Evolutionary conservation across 2,888 invertebrate genomes (phyloP).

Genomic region (Aleiodes testaceus): DNA sequence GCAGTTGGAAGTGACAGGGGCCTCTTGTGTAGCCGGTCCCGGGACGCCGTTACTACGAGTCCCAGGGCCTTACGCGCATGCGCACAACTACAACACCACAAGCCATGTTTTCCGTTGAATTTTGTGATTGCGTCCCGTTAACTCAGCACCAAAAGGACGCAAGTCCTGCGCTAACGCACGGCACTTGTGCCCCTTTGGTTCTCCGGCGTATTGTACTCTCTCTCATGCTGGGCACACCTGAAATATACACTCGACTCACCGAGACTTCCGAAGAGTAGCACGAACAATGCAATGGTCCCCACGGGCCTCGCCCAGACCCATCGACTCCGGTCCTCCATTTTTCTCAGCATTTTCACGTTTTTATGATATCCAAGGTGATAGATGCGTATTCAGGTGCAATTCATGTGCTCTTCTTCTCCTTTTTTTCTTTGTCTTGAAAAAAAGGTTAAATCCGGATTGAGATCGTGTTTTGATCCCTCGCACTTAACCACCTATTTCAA

Average conservation of each 20-base stretch:
- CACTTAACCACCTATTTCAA: slow-evolving; percentile 9
- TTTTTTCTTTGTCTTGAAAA: background rate
- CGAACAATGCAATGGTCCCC: slow-evolving; percentile 48
- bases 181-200: too few relatives aligned
- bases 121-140: background rate
- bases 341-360: background rate
- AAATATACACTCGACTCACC: slow-evolving; percentile 60
- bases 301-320: slow-evolving; percentile 38
- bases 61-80: slow-evolving; percentile 26
- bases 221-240: slow-evolving; percentile 34
- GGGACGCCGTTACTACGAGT: background rate
- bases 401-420: too few relatives aligned
- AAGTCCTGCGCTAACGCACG: too few relatives aligned
- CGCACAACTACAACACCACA: too few relatives aligned
- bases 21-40: background rate
- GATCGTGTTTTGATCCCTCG: background rate
- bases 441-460: too few relatives aligned
- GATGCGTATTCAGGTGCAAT: too few relatives aligned
- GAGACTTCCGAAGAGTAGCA: slow-evolving; percentile 60
- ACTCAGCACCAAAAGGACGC: background rate
- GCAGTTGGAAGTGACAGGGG: slow-evolving; percentile 6
- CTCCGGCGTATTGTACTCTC: background rate
- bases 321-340: background rate
- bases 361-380: too few relatives aligned
- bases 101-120: slow-evolving; percentile 18